These are phyloP conservation scores for Vanessa atalanta DNA, from an alignment of 1,140 invertebrate genomes.

Conservation along the genomic window DNA sequence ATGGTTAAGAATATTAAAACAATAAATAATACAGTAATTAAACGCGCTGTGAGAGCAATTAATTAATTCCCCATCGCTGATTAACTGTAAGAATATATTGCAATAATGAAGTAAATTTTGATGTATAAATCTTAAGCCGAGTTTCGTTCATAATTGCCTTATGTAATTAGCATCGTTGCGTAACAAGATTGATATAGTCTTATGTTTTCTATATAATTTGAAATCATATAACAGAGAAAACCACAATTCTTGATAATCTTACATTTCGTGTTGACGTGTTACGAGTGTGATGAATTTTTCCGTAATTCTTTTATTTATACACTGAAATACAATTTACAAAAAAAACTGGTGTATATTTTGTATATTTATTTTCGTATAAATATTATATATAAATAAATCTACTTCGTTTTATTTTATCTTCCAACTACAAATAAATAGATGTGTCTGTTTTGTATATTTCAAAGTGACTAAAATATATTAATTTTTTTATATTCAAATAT, in stretches of 20 bases:
- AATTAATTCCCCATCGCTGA: slow-evolving; percentile 44
- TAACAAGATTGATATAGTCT: background rate
- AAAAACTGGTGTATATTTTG: too few species aligned
- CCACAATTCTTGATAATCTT: background rate
- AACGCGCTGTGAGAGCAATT: slow-evolving; percentile 36
- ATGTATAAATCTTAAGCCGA: background rate
- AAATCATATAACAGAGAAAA: background rate
- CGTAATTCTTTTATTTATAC: background rate
- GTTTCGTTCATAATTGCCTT: background rate
- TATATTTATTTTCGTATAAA: too few species aligned
- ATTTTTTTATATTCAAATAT: too few species aligned
- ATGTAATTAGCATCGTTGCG: background rate
- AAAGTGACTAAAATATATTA: too few species aligned
- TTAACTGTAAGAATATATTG: slow-evolving; percentile 33
- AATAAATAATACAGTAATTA: slow-evolving; percentile 47
- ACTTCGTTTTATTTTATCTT: too few species aligned
- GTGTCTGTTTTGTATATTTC: too few species aligned
- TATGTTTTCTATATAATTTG: background rate
- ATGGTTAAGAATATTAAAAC: slow-evolving; percentile 40
- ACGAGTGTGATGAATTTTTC: background rate
- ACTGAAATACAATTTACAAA: background rate
- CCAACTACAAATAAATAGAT: too few species aligned
- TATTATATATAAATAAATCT: too few species aligned
- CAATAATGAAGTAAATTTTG: slow-evolving; percentile 43
- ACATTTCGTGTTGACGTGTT: background rate